Percentiles rank a stretch among this genome's conserved stretches.
Evolutionary conservation across 2,113 vertebrate species (phyloP).

Genomic region (Phalacrocorax carbo): DNA sequence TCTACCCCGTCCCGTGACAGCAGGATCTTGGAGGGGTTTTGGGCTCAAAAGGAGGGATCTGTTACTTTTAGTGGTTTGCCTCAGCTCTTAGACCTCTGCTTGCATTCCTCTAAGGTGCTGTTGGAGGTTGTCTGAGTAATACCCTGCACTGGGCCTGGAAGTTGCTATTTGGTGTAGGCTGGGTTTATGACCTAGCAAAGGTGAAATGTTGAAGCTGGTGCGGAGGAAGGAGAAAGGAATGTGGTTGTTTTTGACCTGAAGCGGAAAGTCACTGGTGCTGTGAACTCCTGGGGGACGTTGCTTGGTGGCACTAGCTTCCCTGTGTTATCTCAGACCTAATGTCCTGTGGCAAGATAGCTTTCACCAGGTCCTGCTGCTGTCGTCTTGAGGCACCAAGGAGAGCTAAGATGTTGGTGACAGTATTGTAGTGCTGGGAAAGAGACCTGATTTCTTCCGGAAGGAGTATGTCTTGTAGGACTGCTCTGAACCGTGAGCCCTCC

Average conservation of each 20-base stretch:
- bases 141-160: not conserved
- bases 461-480: not conserved
- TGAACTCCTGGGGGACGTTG: not conserved
- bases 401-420: not conserved
- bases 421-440: not conserved
- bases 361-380: not conserved
- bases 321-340: not conserved
- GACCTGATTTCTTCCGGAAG: not conserved
- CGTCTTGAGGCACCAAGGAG: not conserved
- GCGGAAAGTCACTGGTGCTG: not conserved
- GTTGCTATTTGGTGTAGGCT: not conserved
- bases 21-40: not conserved
- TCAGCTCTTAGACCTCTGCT: not conserved
- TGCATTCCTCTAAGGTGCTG: not conserved
- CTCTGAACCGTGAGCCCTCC: not conserved
- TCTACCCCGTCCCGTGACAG: not conserved
- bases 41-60: not conserved
- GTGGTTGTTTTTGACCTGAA: not conserved
- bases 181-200: not conserved
- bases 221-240: not conserved
- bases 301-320: not conserved
- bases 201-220: accelerated
- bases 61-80: not conserved
- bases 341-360: not conserved
- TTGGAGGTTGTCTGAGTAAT: not conserved